phyloP scores from a whole-genome alignment of 1,140 invertebrate species.

The Drosophila neocordata region DNA sequence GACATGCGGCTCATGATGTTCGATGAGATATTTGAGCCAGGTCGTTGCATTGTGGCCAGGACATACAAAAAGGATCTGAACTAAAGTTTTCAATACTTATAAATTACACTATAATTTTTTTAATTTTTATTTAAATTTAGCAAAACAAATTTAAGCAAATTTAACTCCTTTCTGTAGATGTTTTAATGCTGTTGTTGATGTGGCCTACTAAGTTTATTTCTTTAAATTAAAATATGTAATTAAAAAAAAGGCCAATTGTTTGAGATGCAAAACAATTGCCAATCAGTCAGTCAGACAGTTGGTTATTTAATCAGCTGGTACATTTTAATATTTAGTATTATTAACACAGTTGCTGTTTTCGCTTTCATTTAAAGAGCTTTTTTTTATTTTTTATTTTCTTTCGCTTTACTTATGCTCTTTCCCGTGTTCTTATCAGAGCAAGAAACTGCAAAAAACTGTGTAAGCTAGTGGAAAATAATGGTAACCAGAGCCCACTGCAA shows the following conservation, averaged over 20 bases:
- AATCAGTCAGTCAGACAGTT: not conserved
- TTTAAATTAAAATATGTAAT: too few species aligned
- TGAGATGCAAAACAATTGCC: too few species aligned
- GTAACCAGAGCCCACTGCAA: conserved; percentile 48
- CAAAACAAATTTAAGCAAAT: not conserved
- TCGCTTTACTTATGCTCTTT: conserved; percentile 1
- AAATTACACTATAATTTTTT: not conserved
- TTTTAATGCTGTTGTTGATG: not conserved
- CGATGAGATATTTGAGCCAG: conserved; percentile 63
- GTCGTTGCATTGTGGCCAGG: conserved; percentile 63
- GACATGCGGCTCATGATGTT: conserved; percentile 78
- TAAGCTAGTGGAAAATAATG: conserved; percentile 48
- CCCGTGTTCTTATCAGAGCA: conserved; percentile 67
- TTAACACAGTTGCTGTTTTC: conserved; percentile 14
- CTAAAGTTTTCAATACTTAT: not conserved
- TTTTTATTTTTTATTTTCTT: not conserved
- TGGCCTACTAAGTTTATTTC: not conserved
- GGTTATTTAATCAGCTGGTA: not conserved
- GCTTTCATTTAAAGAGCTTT: conserved; percentile 31
- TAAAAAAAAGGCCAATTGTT: too few species aligned
- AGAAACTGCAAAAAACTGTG: conserved; percentile 70
- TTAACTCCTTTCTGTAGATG: not conserved
- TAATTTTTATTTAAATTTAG: not conserved
- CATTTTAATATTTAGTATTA: conserved; percentile 7
- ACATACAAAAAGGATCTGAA: not conserved